These are phyloP conservation scores for Vulpes ferrilata DNA, from an alignment of 2,113 vertebrate species.

Conservation along the genomic window DNA sequence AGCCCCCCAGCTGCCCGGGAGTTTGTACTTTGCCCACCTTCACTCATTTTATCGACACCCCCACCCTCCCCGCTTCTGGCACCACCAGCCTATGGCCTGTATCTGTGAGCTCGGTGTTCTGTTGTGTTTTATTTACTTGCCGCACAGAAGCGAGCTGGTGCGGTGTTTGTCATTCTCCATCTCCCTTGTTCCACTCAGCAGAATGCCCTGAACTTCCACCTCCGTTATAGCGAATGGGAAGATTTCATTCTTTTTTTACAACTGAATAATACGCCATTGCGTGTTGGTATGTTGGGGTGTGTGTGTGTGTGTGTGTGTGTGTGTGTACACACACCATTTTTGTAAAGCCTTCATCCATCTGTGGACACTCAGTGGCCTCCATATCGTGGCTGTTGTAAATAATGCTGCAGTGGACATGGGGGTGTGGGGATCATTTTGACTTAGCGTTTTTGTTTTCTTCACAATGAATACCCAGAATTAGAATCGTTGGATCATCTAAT, in stretches of 20 bases:
- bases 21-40: neutral
- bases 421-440: neutral
- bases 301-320: neutral
- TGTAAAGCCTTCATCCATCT: neutral
- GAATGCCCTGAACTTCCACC: neutral
- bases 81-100: neutral
- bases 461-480: neutral
- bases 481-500: neutral
- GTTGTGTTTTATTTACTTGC: neutral
- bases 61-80: neutral
- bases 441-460: neutral
- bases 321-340: neutral
- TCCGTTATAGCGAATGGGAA: neutral
- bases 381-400: neutral
- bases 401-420: neutral
- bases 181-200: neutral
- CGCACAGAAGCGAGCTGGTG: neutral
- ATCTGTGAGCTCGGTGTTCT: neutral
- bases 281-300: too few relatives aligned
- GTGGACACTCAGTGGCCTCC: neutral
- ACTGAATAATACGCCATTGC: neutral
- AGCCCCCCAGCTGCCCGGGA: too few relatives aligned
- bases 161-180: neutral
- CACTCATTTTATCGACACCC: neutral
- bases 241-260: neutral